Conservation (phyloP, 2,113 vertebrate genomes). For the Onychostoma macrolepis region DNA sequence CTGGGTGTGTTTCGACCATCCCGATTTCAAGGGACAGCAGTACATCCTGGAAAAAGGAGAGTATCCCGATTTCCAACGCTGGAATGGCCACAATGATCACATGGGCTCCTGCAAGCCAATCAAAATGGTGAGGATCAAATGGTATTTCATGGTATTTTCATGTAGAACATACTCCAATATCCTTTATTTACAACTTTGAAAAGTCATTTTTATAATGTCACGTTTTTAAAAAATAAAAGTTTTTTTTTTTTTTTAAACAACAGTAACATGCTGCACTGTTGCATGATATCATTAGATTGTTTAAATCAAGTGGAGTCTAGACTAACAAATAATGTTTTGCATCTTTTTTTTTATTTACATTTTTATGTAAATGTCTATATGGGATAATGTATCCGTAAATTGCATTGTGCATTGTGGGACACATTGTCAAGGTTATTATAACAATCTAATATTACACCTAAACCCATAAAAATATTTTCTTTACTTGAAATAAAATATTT, state of each 20-base stretch:
- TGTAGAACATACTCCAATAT: background rate
- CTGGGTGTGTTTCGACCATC: constrained; percentile 89
- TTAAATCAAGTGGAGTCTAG: background rate
- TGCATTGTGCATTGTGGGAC: background rate
- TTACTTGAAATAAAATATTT: no score
- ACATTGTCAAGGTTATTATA: background rate
- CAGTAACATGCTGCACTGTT: background rate
- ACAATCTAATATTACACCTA: background rate
- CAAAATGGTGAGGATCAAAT: constrained; percentile 79
- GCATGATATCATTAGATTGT: background rate
- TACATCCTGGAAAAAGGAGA: constrained; percentile 88
- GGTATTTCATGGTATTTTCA: background rate
- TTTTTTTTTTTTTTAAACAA: background rate
- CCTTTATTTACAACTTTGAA: background rate
- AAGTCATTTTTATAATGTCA: background rate
- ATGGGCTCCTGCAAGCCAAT: constrained; percentile 90
- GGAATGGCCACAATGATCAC: constrained; percentile 89
- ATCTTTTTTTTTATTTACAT: background rate
- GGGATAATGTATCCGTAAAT: background rate
- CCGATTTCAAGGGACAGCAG: constrained; percentile 88
- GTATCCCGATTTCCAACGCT: constrained; percentile 86
- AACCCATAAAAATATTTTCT: no score
- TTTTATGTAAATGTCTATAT: background rate
- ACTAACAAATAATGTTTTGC: background rate
- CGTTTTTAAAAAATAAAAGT: background rate